phyloP scores from a whole-genome alignment of 1,140 invertebrate species.

The Planococcus citri region DNA sequence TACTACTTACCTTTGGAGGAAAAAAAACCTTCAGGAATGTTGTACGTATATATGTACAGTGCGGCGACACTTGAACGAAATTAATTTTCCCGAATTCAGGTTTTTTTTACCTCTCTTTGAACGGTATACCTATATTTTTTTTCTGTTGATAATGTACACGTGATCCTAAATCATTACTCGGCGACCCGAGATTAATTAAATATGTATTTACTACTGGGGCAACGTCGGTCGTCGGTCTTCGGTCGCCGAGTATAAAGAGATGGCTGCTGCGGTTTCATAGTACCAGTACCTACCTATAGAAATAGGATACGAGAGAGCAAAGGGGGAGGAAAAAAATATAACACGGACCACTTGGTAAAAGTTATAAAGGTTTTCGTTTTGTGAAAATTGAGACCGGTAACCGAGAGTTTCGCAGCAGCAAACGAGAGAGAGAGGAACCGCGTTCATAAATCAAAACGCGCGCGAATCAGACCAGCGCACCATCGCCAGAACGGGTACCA shows the following conservation, averaged over 20 bases:
- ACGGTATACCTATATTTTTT: too few relatives aligned
- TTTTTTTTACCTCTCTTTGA: too few relatives aligned
- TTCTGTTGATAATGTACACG: too few relatives aligned
- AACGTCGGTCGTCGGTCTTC: neutral
- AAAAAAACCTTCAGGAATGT: neutral
- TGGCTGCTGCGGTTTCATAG: too few relatives aligned
- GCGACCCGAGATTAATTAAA: neutral
- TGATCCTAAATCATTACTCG: too few relatives aligned
- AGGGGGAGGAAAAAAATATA: neutral
- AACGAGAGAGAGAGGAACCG: too few relatives aligned
- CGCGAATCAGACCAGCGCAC: neutral
- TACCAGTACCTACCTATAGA: too few relatives aligned
- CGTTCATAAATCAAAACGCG: slow-evolving; percentile 2
- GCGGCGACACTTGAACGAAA: neutral
- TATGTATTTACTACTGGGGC: neutral
- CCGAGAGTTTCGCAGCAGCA: too few relatives aligned
- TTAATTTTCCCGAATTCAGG: neutral
- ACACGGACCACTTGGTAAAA: neutral
- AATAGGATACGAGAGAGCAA: too few relatives aligned
- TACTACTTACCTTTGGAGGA: neutral
- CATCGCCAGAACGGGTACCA: neutral
- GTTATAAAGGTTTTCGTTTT: neutral
- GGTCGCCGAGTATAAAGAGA: too few relatives aligned
- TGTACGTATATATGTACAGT: too few relatives aligned
- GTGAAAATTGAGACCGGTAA: neutral